These are phyloP conservation scores for Bombus confusus DNA, from an alignment of 1,140 invertebrate genomes.

Conservation along the genomic window DNA sequence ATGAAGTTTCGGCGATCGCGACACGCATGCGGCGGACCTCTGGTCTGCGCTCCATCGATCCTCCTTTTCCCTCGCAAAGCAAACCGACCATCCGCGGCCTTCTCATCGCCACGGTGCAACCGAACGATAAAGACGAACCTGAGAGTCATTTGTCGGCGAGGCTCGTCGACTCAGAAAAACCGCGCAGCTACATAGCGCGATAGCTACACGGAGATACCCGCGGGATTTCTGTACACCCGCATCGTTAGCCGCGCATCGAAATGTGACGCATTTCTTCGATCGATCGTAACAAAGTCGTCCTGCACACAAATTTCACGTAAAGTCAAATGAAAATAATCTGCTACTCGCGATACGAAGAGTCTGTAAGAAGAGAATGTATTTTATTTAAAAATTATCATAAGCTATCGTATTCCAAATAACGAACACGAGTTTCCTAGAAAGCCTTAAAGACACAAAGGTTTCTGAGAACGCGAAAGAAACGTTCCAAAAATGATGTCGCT, in stretches of 20 bases:
- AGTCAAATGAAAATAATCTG: no score
- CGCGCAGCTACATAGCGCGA: no score
- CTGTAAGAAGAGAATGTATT: no score
- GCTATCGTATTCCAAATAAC: no score
- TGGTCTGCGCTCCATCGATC: conserved; percentile 4
- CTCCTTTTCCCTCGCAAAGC: neutral
- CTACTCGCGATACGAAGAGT: no score
- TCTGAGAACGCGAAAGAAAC: neutral
- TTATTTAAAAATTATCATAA: no score
- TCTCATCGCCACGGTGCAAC: neutral
- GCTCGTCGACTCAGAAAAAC: neutral
- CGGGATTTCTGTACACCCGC: neutral
- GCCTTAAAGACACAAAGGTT: neutral
- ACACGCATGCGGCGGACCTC: neutral
- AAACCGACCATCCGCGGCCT: neutral
- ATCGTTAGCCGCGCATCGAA: no score
- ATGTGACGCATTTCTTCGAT: no score
- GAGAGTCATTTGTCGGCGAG: neutral
- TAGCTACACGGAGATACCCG: no score
- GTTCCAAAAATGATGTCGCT: neutral
- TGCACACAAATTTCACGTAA: no score
- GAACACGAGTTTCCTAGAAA: no score
- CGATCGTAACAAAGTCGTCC: no score
- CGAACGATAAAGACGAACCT: neutral
- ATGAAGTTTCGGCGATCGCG: conserved; percentile 16